Evolutionary conservation across 2,113 vertebrate species (phyloP), one percentile per base, ranked within the genome.

Genomic region (Hippopotamus amphibius): DNA sequence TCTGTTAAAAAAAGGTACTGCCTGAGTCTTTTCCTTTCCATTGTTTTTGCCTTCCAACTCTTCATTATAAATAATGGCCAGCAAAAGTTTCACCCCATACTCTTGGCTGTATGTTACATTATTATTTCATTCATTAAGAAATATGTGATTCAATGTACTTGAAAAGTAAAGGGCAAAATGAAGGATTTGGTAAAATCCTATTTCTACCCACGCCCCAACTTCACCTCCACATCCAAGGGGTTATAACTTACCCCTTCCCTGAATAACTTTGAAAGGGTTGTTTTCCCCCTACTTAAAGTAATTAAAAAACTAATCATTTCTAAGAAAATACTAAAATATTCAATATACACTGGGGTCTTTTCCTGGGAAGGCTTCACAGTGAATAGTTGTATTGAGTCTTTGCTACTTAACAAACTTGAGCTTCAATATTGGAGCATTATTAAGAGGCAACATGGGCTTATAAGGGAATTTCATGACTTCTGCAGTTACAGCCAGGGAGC

Each of bases 221-320:
- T 5, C 14, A 65, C n/a, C 43, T 92, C 19, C 37, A 89, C 43
- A n/a, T 72, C 79, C 65, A 80, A 72, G 41, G 14, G 46, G 33
- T 95, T 85, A 37, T 90, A 92, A 95, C 19, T 89, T 90, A 84
- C 63, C 66, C 53, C 30, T 94, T 71, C 80, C 87, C 81, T 28
- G 33, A 96, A 87, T 87, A 93, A 66, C 68, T 71, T 93, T 59
- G 59, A 92, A 93, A 96, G 53, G 13, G 3, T 50, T 91, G 53
- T 66, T 83, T 77, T 61, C n/a, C 84, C 82, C 43, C 63, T 46
- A 89, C 83, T 89, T 93, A 82, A 92, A 96, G 92, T 95, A 96
- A 98, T 97, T 98, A 96, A 97, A 97, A 97, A 98, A 83, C 92
- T 96, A 98, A 97, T 97, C 83, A 88, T 96, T 96, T 97, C 87